Evolutionary conservation across 2,113 vertebrate genomes (phyloP).

Genomic region (Gobius niger): DNA sequence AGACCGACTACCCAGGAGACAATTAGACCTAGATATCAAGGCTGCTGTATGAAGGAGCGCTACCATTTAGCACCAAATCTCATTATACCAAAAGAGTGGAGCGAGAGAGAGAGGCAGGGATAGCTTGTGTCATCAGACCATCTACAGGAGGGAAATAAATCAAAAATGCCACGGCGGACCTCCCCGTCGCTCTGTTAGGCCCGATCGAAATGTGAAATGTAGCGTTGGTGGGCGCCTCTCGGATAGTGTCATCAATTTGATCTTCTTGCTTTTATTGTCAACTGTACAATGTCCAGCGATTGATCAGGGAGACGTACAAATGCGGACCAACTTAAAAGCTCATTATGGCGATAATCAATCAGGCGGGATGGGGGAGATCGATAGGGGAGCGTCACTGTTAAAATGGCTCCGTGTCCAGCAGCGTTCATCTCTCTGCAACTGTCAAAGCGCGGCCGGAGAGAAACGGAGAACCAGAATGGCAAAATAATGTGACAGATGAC

Average conservation of each 20-base stretch:
- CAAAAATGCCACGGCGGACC: constrained; percentile 62
- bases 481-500: constrained; percentile 50
- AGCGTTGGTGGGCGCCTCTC: constrained; percentile 40
- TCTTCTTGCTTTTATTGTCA: constrained; percentile 75
- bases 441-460: constrained; percentile 32
- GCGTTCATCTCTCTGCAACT: constrained; percentile 59
- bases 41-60: constrained; percentile 63
- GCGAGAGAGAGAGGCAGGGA: constrained; percentile 37
- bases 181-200: constrained; percentile 59
- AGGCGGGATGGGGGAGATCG: constrained; percentile 51
- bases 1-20: constrained; percentile 71
- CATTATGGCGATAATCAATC: constrained; percentile 77
- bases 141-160: constrained; percentile 71
- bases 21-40: constrained; percentile 81
- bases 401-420: constrained; percentile 52
- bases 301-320: constrained; percentile 71
- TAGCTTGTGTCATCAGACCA: constrained; percentile 70
- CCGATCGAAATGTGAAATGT: constrained; percentile 55
- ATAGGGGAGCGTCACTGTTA: constrained; percentile 56
- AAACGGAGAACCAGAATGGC: constrained; percentile 8
- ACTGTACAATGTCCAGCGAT: constrained; percentile 72
- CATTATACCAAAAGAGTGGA: constrained; percentile 63
- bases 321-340: constrained; percentile 72
- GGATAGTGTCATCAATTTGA: constrained; percentile 76
- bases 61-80: constrained; percentile 72